Percentiles rank a stretch among this genome's conserved stretches.
Conservation (phyloP, 2,113 vertebrate genomes). For the Muntiacus reevesi region DNA sequence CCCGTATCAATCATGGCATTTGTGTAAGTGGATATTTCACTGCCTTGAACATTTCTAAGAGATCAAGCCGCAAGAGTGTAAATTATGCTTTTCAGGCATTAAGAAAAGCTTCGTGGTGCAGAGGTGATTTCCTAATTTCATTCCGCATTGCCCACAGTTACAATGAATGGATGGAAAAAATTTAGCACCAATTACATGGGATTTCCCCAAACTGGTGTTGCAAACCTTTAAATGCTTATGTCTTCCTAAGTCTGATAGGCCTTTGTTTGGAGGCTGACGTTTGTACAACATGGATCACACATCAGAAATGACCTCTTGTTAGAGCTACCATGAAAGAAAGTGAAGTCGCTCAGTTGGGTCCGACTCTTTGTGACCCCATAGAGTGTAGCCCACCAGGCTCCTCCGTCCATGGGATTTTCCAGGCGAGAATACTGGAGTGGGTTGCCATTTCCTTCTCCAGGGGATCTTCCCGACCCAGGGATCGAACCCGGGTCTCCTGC, state of each 20-base stretch:
- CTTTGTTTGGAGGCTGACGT: neutral
- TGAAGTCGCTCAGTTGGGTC: no score
- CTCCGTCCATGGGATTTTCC: no score
- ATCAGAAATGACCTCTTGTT: neutral
- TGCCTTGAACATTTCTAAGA: neutral
- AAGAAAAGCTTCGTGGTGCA: no score
- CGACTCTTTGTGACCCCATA: no score
- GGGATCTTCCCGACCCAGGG: no score
- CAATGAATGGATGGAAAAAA: neutral
- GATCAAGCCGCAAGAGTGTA: neutral
- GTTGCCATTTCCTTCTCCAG: no score
- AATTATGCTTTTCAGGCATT: neutral
- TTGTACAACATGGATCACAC: rapidly evolving
- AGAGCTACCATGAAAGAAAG: neutral
- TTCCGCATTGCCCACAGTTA: neutral
- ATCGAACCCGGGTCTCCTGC: no score
- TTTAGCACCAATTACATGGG: rapidly evolving
- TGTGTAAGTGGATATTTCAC: neutral
- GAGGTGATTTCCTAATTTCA: neutral
- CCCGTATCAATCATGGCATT: rapidly evolving
- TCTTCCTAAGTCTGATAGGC: neutral
- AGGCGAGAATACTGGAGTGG: no score
- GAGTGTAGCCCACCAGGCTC: no score
- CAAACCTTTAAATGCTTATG: neutral
- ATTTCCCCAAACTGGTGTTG: rapidly evolving